Evolutionary conservation across 2,113 vertebrate genomes (phyloP).

Genomic region (Aix galericulata): DNA sequence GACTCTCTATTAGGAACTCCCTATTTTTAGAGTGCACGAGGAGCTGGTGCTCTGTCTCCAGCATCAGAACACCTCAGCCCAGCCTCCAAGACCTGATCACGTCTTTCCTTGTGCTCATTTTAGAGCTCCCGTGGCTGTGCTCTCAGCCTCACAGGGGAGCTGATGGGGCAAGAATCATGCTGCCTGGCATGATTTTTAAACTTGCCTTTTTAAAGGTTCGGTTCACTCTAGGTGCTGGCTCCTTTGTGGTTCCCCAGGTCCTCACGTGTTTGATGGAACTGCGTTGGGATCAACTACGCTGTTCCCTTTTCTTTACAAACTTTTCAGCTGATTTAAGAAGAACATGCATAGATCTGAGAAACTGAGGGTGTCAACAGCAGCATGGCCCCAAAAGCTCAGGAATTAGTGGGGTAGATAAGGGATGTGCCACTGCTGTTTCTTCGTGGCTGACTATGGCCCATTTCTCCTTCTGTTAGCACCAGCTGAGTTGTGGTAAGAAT

Average conservation of each 20-base stretch:
- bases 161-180: neutral
- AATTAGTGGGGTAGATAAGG: neutral
- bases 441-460: neutral
- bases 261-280: neutral
- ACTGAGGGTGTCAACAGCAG: neutral
- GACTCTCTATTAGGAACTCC: neutral
- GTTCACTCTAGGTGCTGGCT: neutral
- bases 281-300: fast-evolving
- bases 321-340: neutral
- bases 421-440: neutral
- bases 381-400: neutral
- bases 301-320: neutral
- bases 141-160: neutral
- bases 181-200: neutral
- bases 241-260: neutral
- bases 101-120: neutral
- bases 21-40: neutral
- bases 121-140: neutral
- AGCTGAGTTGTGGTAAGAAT: neutral
- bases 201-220: neutral
- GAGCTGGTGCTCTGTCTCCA: neutral
- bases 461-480: neutral
- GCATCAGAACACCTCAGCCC: neutral
- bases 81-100: neutral
- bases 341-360: neutral